Percentiles rank a stretch among this genome's conserved stretches.
Conservation (phyloP, 1,140 invertebrate genomes). For the Delia radicum region DNA sequence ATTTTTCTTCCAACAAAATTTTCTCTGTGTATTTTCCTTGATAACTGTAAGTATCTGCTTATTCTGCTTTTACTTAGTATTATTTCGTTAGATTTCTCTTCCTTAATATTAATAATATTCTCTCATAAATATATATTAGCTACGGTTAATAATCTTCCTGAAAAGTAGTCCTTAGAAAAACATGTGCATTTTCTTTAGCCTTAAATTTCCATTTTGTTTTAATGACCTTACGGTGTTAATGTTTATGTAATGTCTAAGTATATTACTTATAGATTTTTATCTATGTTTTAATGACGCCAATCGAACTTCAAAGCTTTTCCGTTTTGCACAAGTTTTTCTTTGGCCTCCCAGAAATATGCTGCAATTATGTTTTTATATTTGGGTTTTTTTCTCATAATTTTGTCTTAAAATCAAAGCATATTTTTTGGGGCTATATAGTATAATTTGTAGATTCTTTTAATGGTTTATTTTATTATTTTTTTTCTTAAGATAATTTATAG, state of each 20-base stretch:
- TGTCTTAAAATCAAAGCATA: constrained; percentile 17
- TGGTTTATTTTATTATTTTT: not conserved
- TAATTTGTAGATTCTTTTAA: constrained; percentile 11
- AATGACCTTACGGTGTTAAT: constrained; percentile 12
- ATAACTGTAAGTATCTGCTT: too few relatives aligned
- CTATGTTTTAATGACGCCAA: constrained; percentile 27
- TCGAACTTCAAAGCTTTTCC: constrained; percentile 28
- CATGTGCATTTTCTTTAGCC: not conserved
- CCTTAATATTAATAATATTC: too few relatives aligned
- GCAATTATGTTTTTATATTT: constrained; percentile 9
- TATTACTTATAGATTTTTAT: constrained; percentile 25
- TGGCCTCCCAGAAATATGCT: constrained; percentile 1
- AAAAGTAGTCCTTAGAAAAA: constrained; percentile 10
- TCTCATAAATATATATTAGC: constrained; percentile 28
- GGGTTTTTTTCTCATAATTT: not conserved
- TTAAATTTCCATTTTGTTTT: not conserved
- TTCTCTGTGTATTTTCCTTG: too few relatives aligned
- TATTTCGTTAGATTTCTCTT: too few relatives aligned
- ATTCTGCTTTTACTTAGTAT: too few relatives aligned
- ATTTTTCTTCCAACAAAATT: too few relatives aligned
- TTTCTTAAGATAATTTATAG: constrained; percentile 16
- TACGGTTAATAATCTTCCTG: not conserved
- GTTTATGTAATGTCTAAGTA: not conserved
- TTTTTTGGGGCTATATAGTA: not conserved
- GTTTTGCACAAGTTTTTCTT: not conserved